A percentile compares a stretch with the other conserved stretches of the same genome.
Conservation (phyloP, 2,113 vertebrate genomes). For the Gallinago undulata region DNA sequence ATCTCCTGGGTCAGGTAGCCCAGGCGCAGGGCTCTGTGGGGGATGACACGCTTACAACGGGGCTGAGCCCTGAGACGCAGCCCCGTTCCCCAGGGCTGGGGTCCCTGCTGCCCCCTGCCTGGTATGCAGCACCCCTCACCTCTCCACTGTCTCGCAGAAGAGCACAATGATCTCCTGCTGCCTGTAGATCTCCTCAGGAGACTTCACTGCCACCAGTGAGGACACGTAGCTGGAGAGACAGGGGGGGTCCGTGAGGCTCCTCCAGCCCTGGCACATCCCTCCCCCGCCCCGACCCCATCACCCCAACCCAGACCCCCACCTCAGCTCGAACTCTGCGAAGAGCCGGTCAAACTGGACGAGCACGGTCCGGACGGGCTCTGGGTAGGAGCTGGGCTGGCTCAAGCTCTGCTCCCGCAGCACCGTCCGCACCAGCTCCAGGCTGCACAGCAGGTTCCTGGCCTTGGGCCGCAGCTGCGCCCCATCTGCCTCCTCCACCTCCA, state of each 20-base stretch:
- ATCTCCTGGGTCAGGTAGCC: constrained; percentile 78
- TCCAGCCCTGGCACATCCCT: neutral
- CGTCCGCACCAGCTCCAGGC: constrained; percentile 66
- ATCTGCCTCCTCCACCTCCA: constrained; percentile 70
- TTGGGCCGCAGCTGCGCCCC: constrained; percentile 64
- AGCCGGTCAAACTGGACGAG: constrained; percentile 69
- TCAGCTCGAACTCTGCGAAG: constrained; percentile 75
- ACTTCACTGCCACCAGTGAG: constrained; percentile 69
- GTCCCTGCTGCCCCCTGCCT: neutral
- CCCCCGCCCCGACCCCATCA: neutral
- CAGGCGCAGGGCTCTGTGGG: constrained; percentile 67
- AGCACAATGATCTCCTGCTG: constrained; percentile 78
- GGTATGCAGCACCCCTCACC: constrained; percentile 5
- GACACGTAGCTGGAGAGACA: constrained; percentile 69
- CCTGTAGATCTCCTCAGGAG: constrained; percentile 71
- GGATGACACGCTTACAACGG: neutral
- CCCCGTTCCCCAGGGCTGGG: neutral
- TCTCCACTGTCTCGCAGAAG: constrained; percentile 77
- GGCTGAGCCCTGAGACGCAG: neutral
- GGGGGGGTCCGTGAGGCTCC: neutral
- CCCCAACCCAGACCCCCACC: constrained; percentile 17
- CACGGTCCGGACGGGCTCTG: constrained; percentile 31
- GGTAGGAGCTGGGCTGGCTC: constrained; percentile 60
- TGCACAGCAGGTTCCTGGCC: constrained; percentile 70
- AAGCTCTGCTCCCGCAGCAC: constrained; percentile 76